Evolutionary conservation across 2,797 vertebrate genomes (phyloP).

Genomic region (Pteronotus mesoamericanus): DNA sequence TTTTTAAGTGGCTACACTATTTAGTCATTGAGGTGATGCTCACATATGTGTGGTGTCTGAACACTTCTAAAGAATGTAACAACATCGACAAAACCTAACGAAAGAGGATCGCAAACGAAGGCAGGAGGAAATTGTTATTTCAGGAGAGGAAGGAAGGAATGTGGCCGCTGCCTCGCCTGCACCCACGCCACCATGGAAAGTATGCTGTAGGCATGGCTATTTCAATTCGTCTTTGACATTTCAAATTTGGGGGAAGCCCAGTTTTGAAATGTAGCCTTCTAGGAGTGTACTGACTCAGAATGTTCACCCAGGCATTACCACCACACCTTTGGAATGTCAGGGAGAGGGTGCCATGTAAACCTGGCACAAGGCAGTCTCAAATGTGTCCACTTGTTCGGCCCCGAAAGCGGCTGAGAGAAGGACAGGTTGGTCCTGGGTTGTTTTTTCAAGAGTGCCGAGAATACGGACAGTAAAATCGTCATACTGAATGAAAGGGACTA

Average conservation of each 20-base stretch:
- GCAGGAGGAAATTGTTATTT: neutral
- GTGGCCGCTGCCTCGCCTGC: rapidly evolving
- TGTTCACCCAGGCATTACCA: neutral
- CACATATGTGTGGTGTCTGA: neutral
- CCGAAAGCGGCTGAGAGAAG: neutral
- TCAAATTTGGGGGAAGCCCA: neutral
- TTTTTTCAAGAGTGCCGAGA: neutral
- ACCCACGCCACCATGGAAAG: rapidly evolving
- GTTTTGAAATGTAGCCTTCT: neutral
- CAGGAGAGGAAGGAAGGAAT: neutral
- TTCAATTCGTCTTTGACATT: neutral
- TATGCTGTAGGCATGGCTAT: too few relatives aligned
- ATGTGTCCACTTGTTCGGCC: neutral
- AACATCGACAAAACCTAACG: neutral
- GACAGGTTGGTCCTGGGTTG: neutral
- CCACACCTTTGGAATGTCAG: neutral
- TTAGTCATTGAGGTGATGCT: neutral
- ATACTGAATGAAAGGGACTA: neutral
- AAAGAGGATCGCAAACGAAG: neutral
- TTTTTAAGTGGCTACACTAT: neutral
- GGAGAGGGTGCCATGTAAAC: neutral
- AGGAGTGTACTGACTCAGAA: neutral
- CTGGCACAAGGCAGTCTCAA: neutral
- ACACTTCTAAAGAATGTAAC: neutral
- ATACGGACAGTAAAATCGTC: neutral